These are phyloP conservation scores for Stomorhina lunata DNA, from an alignment of 2,888 invertebrate genomes.

Conservation along the genomic window DNA sequence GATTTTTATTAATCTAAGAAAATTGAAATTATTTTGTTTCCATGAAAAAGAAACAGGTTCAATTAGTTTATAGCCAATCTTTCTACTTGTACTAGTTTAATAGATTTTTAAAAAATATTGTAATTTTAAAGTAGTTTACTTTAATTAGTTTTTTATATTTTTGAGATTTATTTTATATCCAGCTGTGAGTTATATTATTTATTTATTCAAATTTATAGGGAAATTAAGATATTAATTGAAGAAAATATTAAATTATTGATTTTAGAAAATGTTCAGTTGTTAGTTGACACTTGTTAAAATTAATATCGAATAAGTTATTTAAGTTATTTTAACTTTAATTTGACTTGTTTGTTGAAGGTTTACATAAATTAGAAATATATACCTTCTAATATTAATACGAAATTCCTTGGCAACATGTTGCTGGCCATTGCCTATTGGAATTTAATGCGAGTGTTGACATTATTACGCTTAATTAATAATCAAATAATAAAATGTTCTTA, in stretches of 20 bases:
- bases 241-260: background rate
- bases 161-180: constrained; percentile 1
- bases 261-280: background rate
- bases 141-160: constrained; percentile 47
- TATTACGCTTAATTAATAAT: no score
- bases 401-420: background rate
- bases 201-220: background rate
- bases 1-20: constrained; percentile 6
- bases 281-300: background rate
- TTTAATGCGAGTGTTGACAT: no score
- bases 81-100: background rate
- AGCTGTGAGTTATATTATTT: background rate
- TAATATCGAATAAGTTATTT: background rate
- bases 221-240: constrained; percentile 24
- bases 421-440: no score
- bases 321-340: background rate
- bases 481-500: no score
- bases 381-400: background rate
- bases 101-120: background rate
- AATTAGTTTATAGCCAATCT: background rate
- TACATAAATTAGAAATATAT: background rate
- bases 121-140: background rate
- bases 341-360: background rate
- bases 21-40: background rate
- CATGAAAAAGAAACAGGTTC: constrained; percentile 41